Evolutionary conservation across 2,888 invertebrate species (phyloP), one percentile per base, ranked within the genome.

Genomic region (Caenorhabditis afra): DNA sequence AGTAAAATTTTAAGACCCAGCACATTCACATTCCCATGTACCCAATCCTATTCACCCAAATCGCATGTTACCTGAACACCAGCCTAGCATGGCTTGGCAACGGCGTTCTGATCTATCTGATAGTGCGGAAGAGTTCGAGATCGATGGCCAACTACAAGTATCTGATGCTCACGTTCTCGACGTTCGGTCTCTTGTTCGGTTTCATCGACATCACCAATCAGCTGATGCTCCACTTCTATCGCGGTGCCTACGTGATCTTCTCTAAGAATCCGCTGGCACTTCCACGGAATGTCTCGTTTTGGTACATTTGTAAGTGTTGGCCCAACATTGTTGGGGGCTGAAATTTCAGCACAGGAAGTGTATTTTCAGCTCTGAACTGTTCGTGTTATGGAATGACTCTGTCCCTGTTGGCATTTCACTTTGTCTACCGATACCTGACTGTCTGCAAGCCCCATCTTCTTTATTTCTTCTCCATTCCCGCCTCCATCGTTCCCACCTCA

Each of bases 101-200:
- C 14, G 35, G 37, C 0, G 35, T 66, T 14, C 39, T 75, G 0
- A 44, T 67, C 1, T 55, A 47, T 53, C 49, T 70, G 18, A 77
- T 77, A 2, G 8, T 50, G 3, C 44, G 45, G 20, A 77, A 64
- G n/a, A 62, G 65, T 52, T 57, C 68, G 4, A 52, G 57, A 39
- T 39, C 22, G 0, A 35, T 77, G 50, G 76, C 50, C 11, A 53
- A 45, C 18, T 77, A 77, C 44, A 77, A 77, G 29, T 59, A 70
- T 23, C 59, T 77, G 1, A 77, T 77, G 76, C 45, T 70, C 3
- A 41, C 50, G 12, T 77, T 77, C 18, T 49, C 70, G 11, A 29
- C 70, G 10, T 58, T 64, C 18, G 70, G 64, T 18, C 3, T 64
- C n/a, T 12, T 53, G 3, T 77, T 70, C 35, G 57, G 59, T 0